phyloP scores from a whole-genome alignment of 2,113 vertebrate genomes.

The Malurus cyaneus region DNA sequence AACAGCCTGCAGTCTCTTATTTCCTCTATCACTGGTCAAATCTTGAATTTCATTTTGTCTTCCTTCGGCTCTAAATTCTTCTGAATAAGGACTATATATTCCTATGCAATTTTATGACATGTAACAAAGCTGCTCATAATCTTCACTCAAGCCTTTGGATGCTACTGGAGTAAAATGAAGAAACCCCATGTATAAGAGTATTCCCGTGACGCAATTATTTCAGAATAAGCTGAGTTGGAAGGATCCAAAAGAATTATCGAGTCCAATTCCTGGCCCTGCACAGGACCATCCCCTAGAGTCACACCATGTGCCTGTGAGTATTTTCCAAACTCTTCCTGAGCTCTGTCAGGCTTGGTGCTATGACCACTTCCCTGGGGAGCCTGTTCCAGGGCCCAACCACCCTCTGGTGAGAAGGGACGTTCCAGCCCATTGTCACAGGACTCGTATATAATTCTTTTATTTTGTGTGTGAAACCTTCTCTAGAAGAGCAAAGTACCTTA shows the following conservation, averaged over 20 bases:
- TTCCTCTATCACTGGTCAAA: not conserved
- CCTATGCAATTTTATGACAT: not conserved
- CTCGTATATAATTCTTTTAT: not conserved
- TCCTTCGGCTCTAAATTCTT: not conserved
- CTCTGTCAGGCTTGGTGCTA: not conserved
- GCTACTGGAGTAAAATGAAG: not conserved
- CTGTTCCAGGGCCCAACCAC: not conserved
- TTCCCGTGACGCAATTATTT: not conserved
- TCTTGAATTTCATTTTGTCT: not conserved
- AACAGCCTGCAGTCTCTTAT: not conserved
- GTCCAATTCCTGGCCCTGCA: not conserved
- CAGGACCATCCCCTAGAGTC: not conserved
- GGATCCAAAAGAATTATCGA: not conserved
- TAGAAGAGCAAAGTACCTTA: conserved; percentile 58
- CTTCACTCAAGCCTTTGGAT: not conserved
- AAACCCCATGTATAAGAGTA: not conserved
- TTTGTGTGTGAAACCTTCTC: conserved; percentile 43
- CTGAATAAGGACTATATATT: not conserved
- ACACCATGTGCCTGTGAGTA: not conserved
- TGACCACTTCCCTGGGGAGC: not conserved
- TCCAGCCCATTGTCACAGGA: not conserved
- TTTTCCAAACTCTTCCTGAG: not conserved
- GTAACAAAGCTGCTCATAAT: not conserved
- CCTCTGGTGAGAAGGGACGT: not conserved
- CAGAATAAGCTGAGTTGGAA: not conserved